Conservation (phyloP, 1,140 invertebrate species). For the Drosophila sulfurigaster region DNA sequence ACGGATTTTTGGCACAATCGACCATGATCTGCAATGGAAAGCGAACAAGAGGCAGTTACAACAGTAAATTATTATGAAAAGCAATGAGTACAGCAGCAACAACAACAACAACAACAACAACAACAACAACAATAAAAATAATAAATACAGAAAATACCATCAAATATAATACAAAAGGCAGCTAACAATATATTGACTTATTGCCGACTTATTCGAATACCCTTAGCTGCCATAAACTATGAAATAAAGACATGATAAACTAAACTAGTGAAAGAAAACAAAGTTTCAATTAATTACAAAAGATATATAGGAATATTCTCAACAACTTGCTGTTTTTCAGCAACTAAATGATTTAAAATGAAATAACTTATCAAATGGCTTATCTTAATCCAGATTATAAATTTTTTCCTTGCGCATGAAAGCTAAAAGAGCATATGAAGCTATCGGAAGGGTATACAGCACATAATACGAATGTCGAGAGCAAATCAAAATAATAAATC, state of each 20-base stretch:
- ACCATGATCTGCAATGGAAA: constrained; percentile 89
- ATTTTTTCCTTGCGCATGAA: no score
- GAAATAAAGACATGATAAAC: not conserved
- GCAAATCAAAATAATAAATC: constrained; percentile 84
- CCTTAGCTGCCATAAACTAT: not conserved
- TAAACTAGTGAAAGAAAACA: no score
- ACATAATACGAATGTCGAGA: constrained; percentile 70
- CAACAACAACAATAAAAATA: not conserved
- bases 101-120: constrained; percentile 2
- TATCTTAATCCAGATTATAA: no score
- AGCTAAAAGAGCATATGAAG: not conserved
- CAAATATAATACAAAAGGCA: constrained; percentile 42
- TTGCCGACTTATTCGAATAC: not conserved
- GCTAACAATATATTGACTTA: constrained; percentile 10
- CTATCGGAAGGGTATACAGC: constrained; percentile 31
- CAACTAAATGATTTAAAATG: no score
- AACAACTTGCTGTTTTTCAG: no score
- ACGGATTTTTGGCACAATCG: constrained; percentile 91
- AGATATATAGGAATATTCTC: not conserved
- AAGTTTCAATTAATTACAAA: not conserved
- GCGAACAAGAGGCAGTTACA: constrained; percentile 52
- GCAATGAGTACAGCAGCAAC: constrained; percentile 63
- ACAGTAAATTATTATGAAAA: constrained; percentile 78
- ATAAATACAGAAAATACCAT: constrained; percentile 20
- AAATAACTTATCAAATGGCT: no score